Evolutionary conservation across 1,140 invertebrate species (phyloP).

Genomic region (Dryas iulia): DNA sequence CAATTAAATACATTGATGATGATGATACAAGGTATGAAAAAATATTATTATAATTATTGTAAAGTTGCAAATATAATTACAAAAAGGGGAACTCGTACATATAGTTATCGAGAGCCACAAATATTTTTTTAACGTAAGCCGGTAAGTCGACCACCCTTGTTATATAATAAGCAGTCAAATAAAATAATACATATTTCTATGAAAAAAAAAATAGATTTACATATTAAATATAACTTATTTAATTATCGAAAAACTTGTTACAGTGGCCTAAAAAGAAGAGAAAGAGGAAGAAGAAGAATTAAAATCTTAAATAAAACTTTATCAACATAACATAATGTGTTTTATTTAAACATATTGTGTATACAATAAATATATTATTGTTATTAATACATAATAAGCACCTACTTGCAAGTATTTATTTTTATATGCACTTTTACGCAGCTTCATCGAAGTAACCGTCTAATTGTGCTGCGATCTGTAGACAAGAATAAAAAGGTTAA

Average conservation of each 20-base stretch:
- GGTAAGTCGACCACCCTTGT: too few relatives aligned
- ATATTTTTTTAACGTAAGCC: too few relatives aligned
- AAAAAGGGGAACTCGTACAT: too few relatives aligned
- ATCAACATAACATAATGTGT: background rate
- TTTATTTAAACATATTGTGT: background rate
- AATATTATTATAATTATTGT: too few relatives aligned
- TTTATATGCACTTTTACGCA: slow-evolving; percentile 37
- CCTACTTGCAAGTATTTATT: background rate
- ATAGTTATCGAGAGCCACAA: too few relatives aligned
- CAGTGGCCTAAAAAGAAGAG: slow-evolving; percentile 60
- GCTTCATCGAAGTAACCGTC: slow-evolving; percentile 71
- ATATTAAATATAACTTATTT: background rate
- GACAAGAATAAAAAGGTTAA: slow-evolving; percentile 13
- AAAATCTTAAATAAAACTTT: background rate
- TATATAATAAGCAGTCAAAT: too few relatives aligned
- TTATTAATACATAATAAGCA: slow-evolving; percentile 10
- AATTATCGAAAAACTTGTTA: slow-evolving; percentile 46
- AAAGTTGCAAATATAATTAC: too few relatives aligned
- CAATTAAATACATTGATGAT: too few relatives aligned
- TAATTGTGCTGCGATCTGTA: slow-evolving; percentile 62
- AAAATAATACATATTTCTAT: too few relatives aligned
- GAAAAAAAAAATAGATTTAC: background rate
- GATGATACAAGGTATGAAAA: too few relatives aligned
- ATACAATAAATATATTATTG: slow-evolving; percentile 5
- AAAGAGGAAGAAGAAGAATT: slow-evolving; percentile 40